A percentile compares a stretch with the other conserved stretches of the same genome.
Conservation (phyloP, 1,140 invertebrate species). For the Thrips palmi region DNA sequence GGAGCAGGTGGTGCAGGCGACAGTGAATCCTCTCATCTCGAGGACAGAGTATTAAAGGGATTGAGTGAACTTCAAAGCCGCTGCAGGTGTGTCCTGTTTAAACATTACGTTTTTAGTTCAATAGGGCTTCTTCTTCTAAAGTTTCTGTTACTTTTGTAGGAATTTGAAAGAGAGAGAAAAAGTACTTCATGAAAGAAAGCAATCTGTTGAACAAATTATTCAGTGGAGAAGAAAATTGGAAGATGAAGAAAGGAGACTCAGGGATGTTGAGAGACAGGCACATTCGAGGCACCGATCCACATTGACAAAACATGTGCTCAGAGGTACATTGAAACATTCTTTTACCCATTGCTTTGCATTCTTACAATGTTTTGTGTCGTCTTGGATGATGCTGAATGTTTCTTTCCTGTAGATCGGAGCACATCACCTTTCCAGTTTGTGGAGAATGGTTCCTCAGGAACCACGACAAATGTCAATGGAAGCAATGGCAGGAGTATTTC, state of each 20-base stretch:
- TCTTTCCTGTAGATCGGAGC: not conserved
- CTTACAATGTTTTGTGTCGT: not conserved
- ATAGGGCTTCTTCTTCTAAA: not conserved
- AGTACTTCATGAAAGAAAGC: slow-evolving; percentile 5
- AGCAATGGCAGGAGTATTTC: too few relatives aligned
- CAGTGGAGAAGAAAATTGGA: slow-evolving; percentile 13
- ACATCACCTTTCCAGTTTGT: not conserved
- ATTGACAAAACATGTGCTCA: slow-evolving; percentile 1
- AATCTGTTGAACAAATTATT: slow-evolving; percentile 11
- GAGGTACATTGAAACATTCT: not conserved
- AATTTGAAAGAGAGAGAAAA: slow-evolving; percentile 10
- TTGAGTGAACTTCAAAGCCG: not conserved
- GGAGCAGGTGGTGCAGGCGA: slow-evolving; percentile 11
- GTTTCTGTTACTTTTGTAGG: slow-evolving; percentile 4
- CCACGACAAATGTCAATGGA: too few relatives aligned
- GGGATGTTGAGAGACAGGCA: slow-evolving; percentile 11
- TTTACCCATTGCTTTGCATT: not conserved
- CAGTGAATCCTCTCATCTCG: not conserved
- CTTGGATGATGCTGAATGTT: not conserved
- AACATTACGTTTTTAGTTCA: not conserved
- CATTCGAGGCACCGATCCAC: too few relatives aligned
- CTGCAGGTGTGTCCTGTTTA: not conserved
- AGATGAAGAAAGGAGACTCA: slow-evolving; percentile 13
- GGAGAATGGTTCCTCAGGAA: too few relatives aligned
- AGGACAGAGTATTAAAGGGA: not conserved